Conservation (phyloP, 2,888 invertebrate species). For the Uropetala carovei region DNA sequence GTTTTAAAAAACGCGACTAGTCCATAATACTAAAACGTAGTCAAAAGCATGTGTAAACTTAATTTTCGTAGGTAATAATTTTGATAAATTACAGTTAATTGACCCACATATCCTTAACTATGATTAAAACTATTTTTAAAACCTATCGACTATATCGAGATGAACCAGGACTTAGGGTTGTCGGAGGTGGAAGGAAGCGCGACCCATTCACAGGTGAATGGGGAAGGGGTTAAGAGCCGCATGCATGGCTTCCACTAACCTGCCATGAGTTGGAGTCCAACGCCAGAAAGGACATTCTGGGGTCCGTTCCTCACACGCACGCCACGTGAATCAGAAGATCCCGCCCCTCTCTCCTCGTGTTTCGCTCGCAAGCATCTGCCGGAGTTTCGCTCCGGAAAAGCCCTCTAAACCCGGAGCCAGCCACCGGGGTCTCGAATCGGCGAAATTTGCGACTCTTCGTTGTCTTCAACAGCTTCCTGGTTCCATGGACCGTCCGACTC, state of each 20-base stretch:
- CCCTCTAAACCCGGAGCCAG: conserved; percentile 60
- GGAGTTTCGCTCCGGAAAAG: conserved; percentile 65
- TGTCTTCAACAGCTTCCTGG: neutral
- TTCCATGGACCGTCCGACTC: neutral
- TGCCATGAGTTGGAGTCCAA: conserved; percentile 69
- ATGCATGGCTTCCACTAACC: conserved; percentile 65
- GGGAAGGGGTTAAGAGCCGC: neutral
- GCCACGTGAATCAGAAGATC: conserved; percentile 53
- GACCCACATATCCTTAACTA: too few species aligned
- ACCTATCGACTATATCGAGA: too few species aligned
- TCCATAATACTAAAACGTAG: too few species aligned
- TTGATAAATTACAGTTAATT: too few species aligned
- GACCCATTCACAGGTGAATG: too few species aligned
- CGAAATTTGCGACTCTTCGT: neutral
- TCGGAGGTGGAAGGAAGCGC: neutral
- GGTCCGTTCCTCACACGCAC: conserved; percentile 41
- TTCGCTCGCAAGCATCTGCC: conserved; percentile 56
- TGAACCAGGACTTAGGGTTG: neutral
- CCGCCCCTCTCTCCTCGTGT: neutral
- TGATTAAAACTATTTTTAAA: too few species aligned
- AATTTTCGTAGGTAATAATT: too few species aligned
- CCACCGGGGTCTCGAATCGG: conserved; percentile 52
- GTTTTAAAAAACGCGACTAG: too few species aligned
- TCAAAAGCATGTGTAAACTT: too few species aligned
- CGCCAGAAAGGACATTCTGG: conserved; percentile 68